Evolutionary conservation across 2,888 invertebrate genomes (phyloP).

Genomic region (Rhagium mordax): DNA sequence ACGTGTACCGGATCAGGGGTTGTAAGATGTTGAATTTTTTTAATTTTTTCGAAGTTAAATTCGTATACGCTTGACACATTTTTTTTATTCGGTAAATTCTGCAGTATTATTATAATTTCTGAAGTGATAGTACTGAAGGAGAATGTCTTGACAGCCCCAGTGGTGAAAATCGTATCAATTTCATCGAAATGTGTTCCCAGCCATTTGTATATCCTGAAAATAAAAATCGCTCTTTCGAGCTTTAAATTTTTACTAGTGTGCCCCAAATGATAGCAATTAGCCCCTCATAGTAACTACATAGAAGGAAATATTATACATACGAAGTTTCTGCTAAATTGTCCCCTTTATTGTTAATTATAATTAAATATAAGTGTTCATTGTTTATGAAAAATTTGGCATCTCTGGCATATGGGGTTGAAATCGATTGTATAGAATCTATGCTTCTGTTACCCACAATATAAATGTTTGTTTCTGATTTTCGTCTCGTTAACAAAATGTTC

Average conservation of each 20-base stretch:
- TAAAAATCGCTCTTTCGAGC: too few species aligned
- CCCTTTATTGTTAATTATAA: constrained; percentile 52
- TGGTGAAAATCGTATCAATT: constrained; percentile 50
- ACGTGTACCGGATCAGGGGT: constrained; percentile 45
- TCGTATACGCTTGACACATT: constrained; percentile 53
- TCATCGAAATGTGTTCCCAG: constrained; percentile 61
- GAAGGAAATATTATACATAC: constrained; percentile 51
- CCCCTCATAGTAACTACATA: too few species aligned
- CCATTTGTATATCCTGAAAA: constrained; percentile 63
- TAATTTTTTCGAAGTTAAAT: constrained; percentile 54
- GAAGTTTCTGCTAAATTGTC: constrained; percentile 48
- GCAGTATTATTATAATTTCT: constrained; percentile 58
- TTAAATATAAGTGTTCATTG: constrained; percentile 55
- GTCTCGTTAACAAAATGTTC: constrained; percentile 38
- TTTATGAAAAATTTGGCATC: constrained; percentile 61
- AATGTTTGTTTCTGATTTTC: constrained; percentile 36
- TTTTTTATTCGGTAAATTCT: constrained; percentile 50
- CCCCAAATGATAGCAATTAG: too few species aligned
- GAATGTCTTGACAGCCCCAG: constrained; percentile 48
- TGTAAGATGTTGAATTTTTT: constrained; percentile 55
- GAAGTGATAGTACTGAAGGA: constrained; percentile 55
- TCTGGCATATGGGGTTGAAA: constrained; percentile 44
- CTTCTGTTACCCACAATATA: constrained; percentile 30
- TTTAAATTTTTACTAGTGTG: too few species aligned
- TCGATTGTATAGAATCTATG: constrained; percentile 47